A percentile compares a stretch with the other conserved stretches of the same genome.
phyloP scores from a whole-genome alignment of 2,797 vertebrate genomes.

The Phataginus tricuspis region DNA sequence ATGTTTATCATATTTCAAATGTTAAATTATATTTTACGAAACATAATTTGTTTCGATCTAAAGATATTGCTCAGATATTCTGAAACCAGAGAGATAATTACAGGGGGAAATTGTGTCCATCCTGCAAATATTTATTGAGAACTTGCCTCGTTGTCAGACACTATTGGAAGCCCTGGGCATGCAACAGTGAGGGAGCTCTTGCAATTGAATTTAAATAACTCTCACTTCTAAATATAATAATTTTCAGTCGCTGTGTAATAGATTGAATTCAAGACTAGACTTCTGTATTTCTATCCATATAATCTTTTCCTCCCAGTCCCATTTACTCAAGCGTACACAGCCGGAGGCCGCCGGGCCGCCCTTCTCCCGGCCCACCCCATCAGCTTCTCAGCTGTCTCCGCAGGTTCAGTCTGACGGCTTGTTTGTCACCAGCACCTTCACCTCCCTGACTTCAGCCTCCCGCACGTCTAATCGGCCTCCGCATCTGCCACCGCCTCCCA shows the following conservation, averaged over 20 bases:
- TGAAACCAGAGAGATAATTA: constrained; percentile 14
- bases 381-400: background rate
- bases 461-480: background rate
- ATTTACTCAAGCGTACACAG: background rate
- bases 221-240: constrained; percentile 43
- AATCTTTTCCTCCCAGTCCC: background rate
- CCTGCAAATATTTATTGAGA: constrained; percentile 39
- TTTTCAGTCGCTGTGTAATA: background rate
- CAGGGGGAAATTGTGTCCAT: constrained; percentile 41
- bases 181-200: background rate
- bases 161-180: background rate
- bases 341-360: background rate
- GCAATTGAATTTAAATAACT: constrained; percentile 50
- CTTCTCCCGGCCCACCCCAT: background rate
- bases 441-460: background rate
- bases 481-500: background rate
- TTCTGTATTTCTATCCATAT: constrained; percentile 17
- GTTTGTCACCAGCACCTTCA: background rate
- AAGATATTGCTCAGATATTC: constrained; percentile 17
- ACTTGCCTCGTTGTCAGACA: constrained; percentile 8
- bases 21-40: constrained; percentile 42
- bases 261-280: background rate
- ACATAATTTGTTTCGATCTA: constrained; percentile 50
- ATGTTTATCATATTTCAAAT: constrained; percentile 15
- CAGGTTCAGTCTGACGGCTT: background rate